A percentile compares a stretch with the other conserved stretches of the same genome.
Conservation (phyloP, 1,140 invertebrate genomes). For the Dryas iulia region DNA sequence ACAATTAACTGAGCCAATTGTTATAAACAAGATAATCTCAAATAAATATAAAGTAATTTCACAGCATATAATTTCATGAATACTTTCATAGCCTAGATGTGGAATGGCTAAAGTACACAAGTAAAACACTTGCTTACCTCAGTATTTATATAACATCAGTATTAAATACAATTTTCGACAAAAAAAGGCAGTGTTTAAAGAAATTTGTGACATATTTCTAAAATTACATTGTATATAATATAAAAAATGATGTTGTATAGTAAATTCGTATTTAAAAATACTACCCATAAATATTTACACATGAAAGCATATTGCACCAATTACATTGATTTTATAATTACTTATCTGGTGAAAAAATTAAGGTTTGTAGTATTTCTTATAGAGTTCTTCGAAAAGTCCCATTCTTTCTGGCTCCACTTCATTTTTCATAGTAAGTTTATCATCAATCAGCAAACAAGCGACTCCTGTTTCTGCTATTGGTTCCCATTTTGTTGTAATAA, state of each 20-base stretch:
- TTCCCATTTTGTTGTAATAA: slow-evolving; percentile 60
- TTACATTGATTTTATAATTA: not conserved
- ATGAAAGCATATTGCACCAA: not conserved
- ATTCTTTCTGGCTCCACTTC: slow-evolving; percentile 52
- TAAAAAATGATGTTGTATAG: too few relatives aligned
- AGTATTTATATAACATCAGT: slow-evolving; percentile 31
- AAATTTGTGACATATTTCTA: slow-evolving; percentile 39
- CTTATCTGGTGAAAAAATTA: not conserved
- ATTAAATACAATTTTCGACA: slow-evolving; percentile 37
- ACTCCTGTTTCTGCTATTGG: slow-evolving; percentile 44
- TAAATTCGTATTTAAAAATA: too few relatives aligned
- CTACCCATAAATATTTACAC: too few relatives aligned
- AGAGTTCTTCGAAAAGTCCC: slow-evolving; percentile 53
- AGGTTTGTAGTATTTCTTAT: slow-evolving; percentile 43
- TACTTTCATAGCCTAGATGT: slow-evolving; percentile 33
- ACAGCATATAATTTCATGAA: too few relatives aligned
- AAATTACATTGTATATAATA: too few relatives aligned
- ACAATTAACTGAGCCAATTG: too few relatives aligned
- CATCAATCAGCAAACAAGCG: slow-evolving; percentile 52
- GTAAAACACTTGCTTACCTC: slow-evolving; percentile 24
- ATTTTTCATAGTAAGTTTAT: slow-evolving; percentile 51
- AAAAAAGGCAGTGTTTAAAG: slow-evolving; percentile 32
- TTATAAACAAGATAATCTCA: too few relatives aligned
- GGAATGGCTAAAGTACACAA: slow-evolving; percentile 36
- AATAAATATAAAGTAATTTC: too few relatives aligned